These are phyloP conservation scores for Congeria kusceri DNA, from an alignment of 2,888 invertebrate genomes.

Conservation along the genomic window DNA sequence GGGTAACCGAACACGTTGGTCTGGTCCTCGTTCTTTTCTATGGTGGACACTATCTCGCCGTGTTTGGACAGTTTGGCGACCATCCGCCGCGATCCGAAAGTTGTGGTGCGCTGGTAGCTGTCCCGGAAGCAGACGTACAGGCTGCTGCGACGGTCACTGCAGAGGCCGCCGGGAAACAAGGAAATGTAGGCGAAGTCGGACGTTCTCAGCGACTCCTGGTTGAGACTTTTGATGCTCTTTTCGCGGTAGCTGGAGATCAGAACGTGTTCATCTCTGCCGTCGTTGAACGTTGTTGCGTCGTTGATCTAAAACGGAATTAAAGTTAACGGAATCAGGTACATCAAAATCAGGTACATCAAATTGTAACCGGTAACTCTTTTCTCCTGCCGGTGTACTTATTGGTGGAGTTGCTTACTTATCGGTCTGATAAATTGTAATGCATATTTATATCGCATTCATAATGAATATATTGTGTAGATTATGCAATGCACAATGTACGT, in stretches of 20 bases:
- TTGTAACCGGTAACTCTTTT: too few relatives aligned
- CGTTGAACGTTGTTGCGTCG: constrained; percentile 50
- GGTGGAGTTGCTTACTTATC: constrained; percentile 11
- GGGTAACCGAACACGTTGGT: constrained; percentile 63
- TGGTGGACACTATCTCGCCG: constrained; percentile 60
- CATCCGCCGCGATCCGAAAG: constrained; percentile 57
- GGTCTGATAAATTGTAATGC: neutral
- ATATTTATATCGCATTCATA: too few relatives aligned
- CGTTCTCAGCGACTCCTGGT: constrained; percentile 56
- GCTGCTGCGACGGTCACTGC: constrained; percentile 51
- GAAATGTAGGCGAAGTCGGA: constrained; percentile 64
- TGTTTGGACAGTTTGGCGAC: constrained; percentile 63
- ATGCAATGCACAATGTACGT: too few relatives aligned
- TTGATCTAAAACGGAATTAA: constrained; percentile 41
- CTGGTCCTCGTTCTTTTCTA: constrained; percentile 63
- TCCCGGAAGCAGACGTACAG: constrained; percentile 66
- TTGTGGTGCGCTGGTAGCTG: constrained; percentile 52
- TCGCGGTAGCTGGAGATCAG: constrained; percentile 64
- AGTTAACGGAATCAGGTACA: neutral
- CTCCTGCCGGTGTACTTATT: neutral
- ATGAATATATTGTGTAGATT: too few relatives aligned
- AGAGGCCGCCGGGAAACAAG: constrained; percentile 60
- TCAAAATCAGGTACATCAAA: too few relatives aligned
- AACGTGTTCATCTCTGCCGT: constrained; percentile 50
- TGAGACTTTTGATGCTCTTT: constrained; percentile 63